Evolutionary conservation across 2,113 vertebrate species (phyloP).

Genomic region (Anoura caudifer): DNA sequence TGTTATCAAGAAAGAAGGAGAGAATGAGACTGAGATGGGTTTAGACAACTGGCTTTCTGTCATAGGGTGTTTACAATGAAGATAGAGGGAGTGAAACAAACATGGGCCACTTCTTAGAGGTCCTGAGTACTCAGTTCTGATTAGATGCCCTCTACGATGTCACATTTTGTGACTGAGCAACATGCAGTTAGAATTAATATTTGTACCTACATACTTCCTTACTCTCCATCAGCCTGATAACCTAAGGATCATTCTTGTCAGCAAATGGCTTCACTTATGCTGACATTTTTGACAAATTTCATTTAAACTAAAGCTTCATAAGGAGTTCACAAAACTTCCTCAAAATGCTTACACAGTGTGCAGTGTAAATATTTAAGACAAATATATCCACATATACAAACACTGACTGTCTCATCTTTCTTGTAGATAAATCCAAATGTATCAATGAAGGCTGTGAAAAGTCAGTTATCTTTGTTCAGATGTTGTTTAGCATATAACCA

Average conservation of each 20-base stretch:
- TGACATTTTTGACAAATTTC: constrained; percentile 54
- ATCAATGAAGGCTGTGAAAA: constrained; percentile 62
- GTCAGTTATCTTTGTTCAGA: constrained; percentile 75
- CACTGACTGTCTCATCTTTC: constrained; percentile 64
- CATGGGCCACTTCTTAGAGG: neutral
- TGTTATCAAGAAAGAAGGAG: neutral
- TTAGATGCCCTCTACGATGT: neutral
- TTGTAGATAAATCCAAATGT: constrained; percentile 74
- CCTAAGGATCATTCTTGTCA: constrained; percentile 11
- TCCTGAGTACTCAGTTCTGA: neutral
- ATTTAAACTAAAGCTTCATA: constrained; percentile 13
- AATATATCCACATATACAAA: constrained; percentile 78
- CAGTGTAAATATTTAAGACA: constrained; percentile 84
- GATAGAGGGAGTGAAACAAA: neutral
- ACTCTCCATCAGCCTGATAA: neutral
- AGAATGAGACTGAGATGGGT: neutral
- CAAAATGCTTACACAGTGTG: constrained; percentile 74
- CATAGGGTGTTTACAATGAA: neutral
- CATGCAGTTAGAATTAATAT: neutral
- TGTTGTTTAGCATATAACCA: constrained; percentile 76
- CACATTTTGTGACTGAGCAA: neutral
- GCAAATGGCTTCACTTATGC: constrained; percentile 35
- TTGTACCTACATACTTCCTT: neutral
- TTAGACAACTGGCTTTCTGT: neutral
- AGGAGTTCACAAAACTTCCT: constrained; percentile 71